A percentile compares a stretch with the other conserved stretches of the same genome.
Conservation (phyloP, 2,888 invertebrate genomes). For the Venusia cambrica region DNA sequence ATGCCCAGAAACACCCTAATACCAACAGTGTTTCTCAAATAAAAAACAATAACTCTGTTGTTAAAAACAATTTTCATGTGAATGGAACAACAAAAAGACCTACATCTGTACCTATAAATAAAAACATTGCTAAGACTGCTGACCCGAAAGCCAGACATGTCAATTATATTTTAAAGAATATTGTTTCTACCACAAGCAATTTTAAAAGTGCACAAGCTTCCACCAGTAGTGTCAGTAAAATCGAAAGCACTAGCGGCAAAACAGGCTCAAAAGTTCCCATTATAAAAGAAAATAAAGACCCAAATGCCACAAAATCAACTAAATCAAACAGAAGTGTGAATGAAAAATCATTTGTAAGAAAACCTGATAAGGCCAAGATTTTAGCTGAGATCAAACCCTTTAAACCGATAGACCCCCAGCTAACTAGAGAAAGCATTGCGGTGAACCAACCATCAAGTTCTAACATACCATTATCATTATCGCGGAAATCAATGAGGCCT, state of each 20-base stretch:
- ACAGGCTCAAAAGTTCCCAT: too few species aligned
- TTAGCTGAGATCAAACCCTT: slow-evolving; percentile 16
- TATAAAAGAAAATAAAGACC: slow-evolving; percentile 1
- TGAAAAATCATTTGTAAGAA: slow-evolving; percentile 14
- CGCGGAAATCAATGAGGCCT: slow-evolving; percentile 41
- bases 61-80: slow-evolving; percentile 39
- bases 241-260: too few species aligned
- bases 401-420: slow-evolving; percentile 9
- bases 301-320: slow-evolving; percentile 1
- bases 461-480: slow-evolving; percentile 6
- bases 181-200: slow-evolving; percentile 2
- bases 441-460: slow-evolving; percentile 15
- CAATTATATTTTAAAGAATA: slow-evolving; percentile 14
- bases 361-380: slow-evolving; percentile 13
- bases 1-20: slow-evolving; percentile 28
- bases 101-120: slow-evolving; percentile 32
- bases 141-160: slow-evolving; percentile 26
- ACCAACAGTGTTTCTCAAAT: slow-evolving; percentile 23
- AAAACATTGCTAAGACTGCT: slow-evolving; percentile 8
- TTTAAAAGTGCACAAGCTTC: slow-evolving; percentile 1
- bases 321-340: slow-evolving; percentile 11
- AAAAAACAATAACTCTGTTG: slow-evolving; percentile 13
- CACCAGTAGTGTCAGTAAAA: background rate
- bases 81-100: slow-evolving; percentile 39
- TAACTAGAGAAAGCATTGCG: slow-evolving; percentile 35